Evolutionary conservation across 1,140 invertebrate genomes (phyloP).

Genomic region (honey bee (Apis mellifera)): DNA sequence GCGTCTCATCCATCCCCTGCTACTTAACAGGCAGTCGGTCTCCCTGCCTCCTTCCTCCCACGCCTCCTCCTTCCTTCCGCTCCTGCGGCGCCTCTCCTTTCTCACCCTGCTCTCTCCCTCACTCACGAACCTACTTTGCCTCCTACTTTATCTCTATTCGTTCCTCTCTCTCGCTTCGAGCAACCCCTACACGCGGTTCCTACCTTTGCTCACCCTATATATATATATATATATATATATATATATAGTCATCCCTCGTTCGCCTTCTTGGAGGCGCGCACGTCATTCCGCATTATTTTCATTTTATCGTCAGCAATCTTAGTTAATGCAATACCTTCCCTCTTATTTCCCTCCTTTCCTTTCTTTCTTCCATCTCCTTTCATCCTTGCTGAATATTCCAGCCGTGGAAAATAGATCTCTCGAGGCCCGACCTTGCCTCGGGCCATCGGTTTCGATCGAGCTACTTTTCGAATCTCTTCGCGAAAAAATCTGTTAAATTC

Average conservation of each 20-base stretch:
- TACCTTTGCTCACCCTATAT: conserved; percentile 9
- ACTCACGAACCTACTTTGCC: conserved; percentile 65
- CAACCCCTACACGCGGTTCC: conserved; percentile 22
- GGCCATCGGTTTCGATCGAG: too few species aligned
- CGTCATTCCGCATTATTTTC: conserved; percentile 81
- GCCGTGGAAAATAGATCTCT: conserved; percentile 62
- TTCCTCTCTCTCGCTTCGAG: conserved; percentile 51
- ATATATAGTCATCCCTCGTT: conserved; percentile 10
- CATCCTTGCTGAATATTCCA: conserved; percentile 74
- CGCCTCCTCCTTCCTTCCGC: not conserved
- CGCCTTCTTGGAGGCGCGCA: conserved; percentile 60
- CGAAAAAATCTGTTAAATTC: too few species aligned
- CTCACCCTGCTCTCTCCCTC: conserved; percentile 17
- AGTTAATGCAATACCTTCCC: conserved; percentile 77
- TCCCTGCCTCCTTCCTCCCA: not conserved
- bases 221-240: too few species aligned
- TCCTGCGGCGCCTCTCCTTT: conserved; percentile 22
- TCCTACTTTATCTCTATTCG: conserved; percentile 69
- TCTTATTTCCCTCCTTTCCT: not conserved
- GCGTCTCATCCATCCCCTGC: too few species aligned
- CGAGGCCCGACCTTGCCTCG: too few species aligned
- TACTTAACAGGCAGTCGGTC: conserved; percentile 4
- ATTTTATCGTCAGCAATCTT: conserved; percentile 82
- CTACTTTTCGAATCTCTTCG: too few species aligned
- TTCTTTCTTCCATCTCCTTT: conserved; percentile 54